A percentile compares a stretch with the other conserved stretches of the same genome.
Conservation (phyloP, 2,888 invertebrate species). For the Tetragnatha montana region DNA sequence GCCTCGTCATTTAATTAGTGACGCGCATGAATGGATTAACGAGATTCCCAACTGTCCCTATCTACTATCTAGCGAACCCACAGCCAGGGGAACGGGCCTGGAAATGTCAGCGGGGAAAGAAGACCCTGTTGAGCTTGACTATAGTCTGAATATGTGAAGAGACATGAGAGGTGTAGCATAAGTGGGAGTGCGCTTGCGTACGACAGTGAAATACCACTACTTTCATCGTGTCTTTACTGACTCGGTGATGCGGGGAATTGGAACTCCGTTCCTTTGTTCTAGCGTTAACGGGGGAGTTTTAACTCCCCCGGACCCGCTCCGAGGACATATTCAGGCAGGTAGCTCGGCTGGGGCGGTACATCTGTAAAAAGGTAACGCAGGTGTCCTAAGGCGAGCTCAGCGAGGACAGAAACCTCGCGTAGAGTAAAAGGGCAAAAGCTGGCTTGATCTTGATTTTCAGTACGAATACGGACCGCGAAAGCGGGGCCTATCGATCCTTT, state of each 20-base stretch:
- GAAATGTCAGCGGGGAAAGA: conserved; percentile 72
- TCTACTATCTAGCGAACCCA: conserved; percentile 27
- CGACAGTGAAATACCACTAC: conserved; percentile 77
- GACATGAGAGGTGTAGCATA: too few relatives aligned
- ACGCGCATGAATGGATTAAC: conserved; percentile 69
- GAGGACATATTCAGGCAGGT: conserved; percentile 27
- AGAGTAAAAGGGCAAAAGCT: conserved; percentile 84
- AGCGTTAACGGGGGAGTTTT: too few relatives aligned
- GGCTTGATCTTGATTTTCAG: conserved; percentile 82
- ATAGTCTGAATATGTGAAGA: too few relatives aligned
- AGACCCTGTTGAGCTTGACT: background rate
- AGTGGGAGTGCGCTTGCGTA: too few relatives aligned
- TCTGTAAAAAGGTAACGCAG: conserved; percentile 79
- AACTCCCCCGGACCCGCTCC: background rate
- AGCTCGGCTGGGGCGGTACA: conserved; percentile 68
- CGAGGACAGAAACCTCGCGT: conserved; percentile 84
- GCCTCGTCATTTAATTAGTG: conserved; percentile 65
- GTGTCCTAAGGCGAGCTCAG: conserved; percentile 82
- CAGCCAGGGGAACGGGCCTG: conserved; percentile 1
- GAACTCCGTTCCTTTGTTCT: too few relatives aligned
- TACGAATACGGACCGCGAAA: conserved; percentile 79
- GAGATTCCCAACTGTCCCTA: conserved; percentile 63
- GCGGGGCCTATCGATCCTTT: conserved; percentile 83
- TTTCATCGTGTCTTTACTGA: conserved; percentile 72
- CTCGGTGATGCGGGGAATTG: conserved; percentile 52